Base-by-base conservation (phyloP, 2,888 invertebrate species). In the Heterodera filipjevi region DNA sequence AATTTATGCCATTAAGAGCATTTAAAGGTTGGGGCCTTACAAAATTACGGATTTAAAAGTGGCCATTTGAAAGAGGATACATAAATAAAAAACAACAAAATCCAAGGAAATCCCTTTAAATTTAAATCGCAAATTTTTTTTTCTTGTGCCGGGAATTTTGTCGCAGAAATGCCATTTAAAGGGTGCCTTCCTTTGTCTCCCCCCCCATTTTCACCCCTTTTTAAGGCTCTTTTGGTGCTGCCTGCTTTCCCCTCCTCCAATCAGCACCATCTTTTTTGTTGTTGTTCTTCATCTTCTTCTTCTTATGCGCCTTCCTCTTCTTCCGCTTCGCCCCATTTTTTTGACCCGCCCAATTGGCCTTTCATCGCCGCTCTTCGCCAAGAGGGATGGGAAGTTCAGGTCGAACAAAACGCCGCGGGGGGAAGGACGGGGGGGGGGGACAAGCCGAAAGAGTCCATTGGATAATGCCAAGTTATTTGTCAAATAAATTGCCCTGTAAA, bases 211-310 rank as follows among this genome's bases (percentile, higher is more conserved):
- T 33, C 59, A 16, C 32, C 22, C 12, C 22, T 72, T n/a, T 35
- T 72, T n/a, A 22, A 74, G 74, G 74, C 74, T 74, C 66, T 74
- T 32, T 35, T 74, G 49, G 74, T 74, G 49, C 27, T 59, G n/a
- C 64, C 64, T 53, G 53, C 49, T 74, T 32, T 27, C 66, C 59
- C 32, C 66, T 8, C 66, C n/a, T 66, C 49, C 49, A 3, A 6
- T 3, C 3, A 3, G 10, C 49, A 3, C 16, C 49, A 8, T 19
- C 16, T 49, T 49, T 49, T 12, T 14, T 19, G 16, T 14, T 49
- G 16, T 16, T 49, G 6, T n/a, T 27, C 59, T 5, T 19, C 49
- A 3, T 49, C 49, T 16, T 49, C 59, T 22, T 27, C 59, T 6
- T 8, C 59, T 6, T 22, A n/a, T 5, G n/a, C 59, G n/a, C n/a